A percentile compares a stretch with the other conserved stretches of the same genome.
Conservation (phyloP, 2,888 invertebrate genomes). For the Pachycephus smyrnensis region DNA sequence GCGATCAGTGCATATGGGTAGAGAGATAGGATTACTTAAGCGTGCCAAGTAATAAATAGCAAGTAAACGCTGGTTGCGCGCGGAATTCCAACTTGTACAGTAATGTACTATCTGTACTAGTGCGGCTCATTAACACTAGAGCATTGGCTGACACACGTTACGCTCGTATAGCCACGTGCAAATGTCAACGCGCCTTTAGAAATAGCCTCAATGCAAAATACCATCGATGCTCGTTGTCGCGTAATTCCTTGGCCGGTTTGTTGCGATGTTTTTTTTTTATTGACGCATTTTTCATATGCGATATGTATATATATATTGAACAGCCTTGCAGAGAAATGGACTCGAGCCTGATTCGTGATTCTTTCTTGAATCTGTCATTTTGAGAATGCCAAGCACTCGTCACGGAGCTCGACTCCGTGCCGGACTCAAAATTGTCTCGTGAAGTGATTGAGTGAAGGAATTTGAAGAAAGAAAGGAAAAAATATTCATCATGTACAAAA, state of each 20-base stretch:
- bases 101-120: not conserved
- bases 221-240: not conserved
- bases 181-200: not conserved
- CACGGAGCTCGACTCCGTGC: conserved; percentile 35
- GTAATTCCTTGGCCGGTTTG: not conserved
- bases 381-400: conserved; percentile 19
- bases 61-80: not conserved
- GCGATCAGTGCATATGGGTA: not conserved
- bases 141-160: not conserved
- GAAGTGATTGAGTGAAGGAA: not conserved
- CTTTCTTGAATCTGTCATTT: not conserved
- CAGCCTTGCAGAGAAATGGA: not conserved
- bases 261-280: not conserved
- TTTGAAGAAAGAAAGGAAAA: not conserved
- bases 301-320: not conserved
- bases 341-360: not conserved
- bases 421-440: conserved; percentile 8
- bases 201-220: not conserved
- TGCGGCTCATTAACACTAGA: not conserved
- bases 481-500: conserved; percentile 41
- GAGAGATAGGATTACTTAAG: not conserved
- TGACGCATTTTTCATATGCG: not conserved
- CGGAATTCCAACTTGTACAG: not conserved
- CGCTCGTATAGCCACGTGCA: not conserved
- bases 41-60: not conserved